phyloP scores from a whole-genome alignment of 2,797 vertebrate species.

The Pantherophis alleghaniensis region DNA sequence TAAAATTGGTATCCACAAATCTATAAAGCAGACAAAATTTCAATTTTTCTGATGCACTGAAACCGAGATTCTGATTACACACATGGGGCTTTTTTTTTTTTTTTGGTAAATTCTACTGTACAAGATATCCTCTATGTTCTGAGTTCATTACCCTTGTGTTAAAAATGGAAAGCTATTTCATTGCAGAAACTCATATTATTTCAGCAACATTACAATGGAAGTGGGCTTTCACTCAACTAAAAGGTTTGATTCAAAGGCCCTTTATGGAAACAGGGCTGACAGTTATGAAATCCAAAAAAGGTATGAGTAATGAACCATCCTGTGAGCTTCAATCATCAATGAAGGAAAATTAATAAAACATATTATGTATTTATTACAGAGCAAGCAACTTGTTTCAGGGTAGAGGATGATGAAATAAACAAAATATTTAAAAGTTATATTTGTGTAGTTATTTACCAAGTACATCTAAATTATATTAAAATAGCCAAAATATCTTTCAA shows the following conservation, averaged over 20 bases:
- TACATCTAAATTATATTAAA: too few species aligned
- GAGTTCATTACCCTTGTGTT: neutral
- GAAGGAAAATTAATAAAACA: neutral
- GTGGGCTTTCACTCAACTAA: neutral
- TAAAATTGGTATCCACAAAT: conserved; percentile 17
- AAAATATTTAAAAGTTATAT: too few species aligned
- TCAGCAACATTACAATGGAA: neutral
- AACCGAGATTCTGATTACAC: conserved; percentile 3
- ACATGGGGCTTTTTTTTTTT: neutral
- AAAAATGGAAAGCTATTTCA: neutral
- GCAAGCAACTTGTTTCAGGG: neutral
- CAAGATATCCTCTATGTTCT: neutral
- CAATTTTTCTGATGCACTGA: neutral
- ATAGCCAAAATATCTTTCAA: too few species aligned
- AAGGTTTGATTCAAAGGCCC: neutral
- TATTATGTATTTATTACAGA: neutral
- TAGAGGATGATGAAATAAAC: neutral
- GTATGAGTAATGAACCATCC: neutral
- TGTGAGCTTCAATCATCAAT: neutral
- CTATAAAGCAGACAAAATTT: conserved; percentile 11
- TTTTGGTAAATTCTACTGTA: neutral
- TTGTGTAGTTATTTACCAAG: too few species aligned
- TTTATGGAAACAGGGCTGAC: neutral
- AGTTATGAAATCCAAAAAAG: neutral
- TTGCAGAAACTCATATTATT: neutral